Evolutionary conservation across 2,888 invertebrate genomes (phyloP).

Genomic region (Mimachlamys varia): DNA sequence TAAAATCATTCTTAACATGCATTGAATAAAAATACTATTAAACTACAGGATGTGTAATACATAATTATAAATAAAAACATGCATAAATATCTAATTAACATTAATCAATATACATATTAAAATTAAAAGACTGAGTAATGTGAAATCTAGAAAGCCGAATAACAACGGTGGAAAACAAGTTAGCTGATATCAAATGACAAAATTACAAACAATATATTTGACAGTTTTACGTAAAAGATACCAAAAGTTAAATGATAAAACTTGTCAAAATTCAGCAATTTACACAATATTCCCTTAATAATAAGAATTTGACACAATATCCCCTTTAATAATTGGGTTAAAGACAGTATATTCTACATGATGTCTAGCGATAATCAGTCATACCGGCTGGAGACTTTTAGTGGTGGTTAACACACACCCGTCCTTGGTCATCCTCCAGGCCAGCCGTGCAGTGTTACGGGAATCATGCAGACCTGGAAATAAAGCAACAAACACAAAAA

Average conservation of each 20-base stretch:
- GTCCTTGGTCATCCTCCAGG: constrained; percentile 84
- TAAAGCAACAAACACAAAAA: not conserved
- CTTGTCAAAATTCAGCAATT: not conserved
- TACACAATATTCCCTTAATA: too few relatives aligned
- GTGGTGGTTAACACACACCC: constrained; percentile 84
- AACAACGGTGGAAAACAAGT: too few relatives aligned
- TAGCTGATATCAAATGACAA: not conserved
- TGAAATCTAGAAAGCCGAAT: too few relatives aligned
- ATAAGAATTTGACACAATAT: too few relatives aligned
- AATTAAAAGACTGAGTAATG: too few relatives aligned
- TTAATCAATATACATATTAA: too few relatives aligned
- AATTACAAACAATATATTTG: not conserved
- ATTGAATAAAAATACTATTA: not conserved
- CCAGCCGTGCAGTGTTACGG: constrained; percentile 85
- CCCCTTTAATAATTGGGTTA: not conserved
- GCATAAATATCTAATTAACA: too few relatives aligned
- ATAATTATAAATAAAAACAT: too few relatives aligned
- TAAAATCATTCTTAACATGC: not conserved
- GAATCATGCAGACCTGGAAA: constrained; percentile 85
- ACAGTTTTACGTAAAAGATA: not conserved
- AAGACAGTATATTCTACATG: not conserved
- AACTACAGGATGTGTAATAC: too few relatives aligned
- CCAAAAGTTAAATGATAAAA: not conserved
- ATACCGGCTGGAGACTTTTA: constrained; percentile 65
- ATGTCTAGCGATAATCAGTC: constrained; percentile 35